A percentile compares a stretch with the other conserved stretches of the same genome.
Evolutionary conservation across 2,888 invertebrate genomes (phyloP).

Genomic region (Gryllus longicercus): DNA sequence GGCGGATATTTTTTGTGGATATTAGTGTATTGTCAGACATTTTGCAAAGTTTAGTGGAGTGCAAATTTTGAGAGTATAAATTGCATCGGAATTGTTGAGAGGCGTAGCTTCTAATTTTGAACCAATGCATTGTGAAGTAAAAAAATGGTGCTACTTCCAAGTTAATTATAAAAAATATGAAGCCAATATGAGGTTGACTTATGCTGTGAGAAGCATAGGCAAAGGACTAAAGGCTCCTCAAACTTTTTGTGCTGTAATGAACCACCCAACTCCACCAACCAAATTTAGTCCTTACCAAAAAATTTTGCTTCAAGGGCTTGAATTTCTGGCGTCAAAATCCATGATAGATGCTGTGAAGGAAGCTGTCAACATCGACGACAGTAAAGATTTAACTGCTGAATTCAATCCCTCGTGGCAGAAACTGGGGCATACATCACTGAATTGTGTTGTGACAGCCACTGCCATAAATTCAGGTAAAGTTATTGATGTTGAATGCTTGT

Average conservation of each 20-base stretch:
- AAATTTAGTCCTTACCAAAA: neutral
- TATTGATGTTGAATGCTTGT: neutral
- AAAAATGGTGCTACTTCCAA: neutral
- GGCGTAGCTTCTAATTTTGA: neutral
- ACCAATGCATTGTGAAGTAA: neutral
- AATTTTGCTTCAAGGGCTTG: neutral
- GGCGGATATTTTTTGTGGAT: neutral
- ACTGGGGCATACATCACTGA: neutral
- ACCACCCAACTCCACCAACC: neutral
- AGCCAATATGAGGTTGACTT: neutral
- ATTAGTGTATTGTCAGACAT: neutral
- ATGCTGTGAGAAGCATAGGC: neutral
- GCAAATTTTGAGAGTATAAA: neutral
- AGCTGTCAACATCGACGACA: neutral
- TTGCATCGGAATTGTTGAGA: neutral
- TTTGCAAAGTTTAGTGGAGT: neutral
- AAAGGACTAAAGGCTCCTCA: neutral
- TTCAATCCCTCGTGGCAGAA: slow-evolving; percentile 24
- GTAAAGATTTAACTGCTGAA: slow-evolving; percentile 17
- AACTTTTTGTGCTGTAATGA: neutral
- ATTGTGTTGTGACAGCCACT: slow-evolving; percentile 23
- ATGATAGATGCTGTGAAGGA: neutral
- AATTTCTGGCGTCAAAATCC: neutral
- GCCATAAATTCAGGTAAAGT: neutral
- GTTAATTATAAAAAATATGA: neutral